A percentile compares a stretch with the other conserved stretches of the same genome.
These are phyloP conservation scores for Brachypteracias leptosomus DNA, from an alignment of 2,113 vertebrate genomes.

Conservation along the genomic window DNA sequence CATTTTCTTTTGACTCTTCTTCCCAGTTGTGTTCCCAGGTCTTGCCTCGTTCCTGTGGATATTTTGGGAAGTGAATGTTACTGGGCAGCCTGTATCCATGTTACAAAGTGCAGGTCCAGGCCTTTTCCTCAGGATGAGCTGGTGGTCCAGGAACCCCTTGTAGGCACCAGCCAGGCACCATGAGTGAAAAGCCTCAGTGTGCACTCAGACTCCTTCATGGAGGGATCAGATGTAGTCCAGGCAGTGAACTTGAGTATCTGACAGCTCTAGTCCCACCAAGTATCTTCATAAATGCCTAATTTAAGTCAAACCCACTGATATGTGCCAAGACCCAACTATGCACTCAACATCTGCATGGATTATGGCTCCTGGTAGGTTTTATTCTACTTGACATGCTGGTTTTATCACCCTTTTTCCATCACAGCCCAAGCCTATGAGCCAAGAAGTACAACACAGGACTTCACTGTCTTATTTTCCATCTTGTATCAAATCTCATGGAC, in stretches of 20 bases:
- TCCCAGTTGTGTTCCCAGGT: neutral
- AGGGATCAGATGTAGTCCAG: neutral
- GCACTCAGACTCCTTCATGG: neutral
- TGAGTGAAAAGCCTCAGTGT: neutral
- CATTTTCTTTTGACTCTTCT: neutral
- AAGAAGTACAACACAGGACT: neutral
- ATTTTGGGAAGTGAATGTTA: neutral
- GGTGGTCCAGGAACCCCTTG: neutral
- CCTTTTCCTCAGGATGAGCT: neutral
- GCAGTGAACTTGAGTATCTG: neutral
- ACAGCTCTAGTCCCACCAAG: neutral
- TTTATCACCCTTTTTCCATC: neutral
- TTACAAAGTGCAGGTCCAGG: neutral
- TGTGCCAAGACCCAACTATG: neutral
- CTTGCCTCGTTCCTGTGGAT: neutral
- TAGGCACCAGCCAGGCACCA: neutral
- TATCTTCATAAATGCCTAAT: neutral
- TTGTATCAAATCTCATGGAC: neutral
- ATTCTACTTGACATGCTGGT: neutral
- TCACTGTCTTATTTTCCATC: neutral
- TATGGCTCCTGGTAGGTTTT: neutral
- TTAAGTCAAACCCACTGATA: neutral
- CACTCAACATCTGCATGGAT: neutral
- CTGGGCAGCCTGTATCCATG: accelerated
- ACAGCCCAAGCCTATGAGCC: neutral